Conservation (phyloP, 2,113 vertebrate genomes). For the Lophochroa leadbeateri region DNA sequence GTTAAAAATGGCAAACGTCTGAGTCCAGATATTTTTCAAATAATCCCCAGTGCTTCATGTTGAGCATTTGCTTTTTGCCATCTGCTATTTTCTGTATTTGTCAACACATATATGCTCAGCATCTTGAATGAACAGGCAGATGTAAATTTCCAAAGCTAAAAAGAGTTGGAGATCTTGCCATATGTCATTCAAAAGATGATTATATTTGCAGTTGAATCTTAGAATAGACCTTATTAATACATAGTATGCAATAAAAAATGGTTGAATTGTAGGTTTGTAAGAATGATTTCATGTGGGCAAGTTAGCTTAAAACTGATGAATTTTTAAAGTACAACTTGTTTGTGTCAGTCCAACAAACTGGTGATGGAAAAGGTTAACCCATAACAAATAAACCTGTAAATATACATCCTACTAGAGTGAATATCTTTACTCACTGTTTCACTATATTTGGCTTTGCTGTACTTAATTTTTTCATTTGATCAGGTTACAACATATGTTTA, state of each 20-base stretch:
- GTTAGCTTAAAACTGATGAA: neutral
- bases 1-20: neutral
- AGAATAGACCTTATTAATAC: neutral
- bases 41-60: neutral
- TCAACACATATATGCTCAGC: neutral
- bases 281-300: neutral
- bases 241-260: neutral
- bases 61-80: slow-evolving; percentile 50
- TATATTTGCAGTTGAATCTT: neutral
- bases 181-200: slow-evolving; percentile 32
- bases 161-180: slow-evolving; percentile 27
- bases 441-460: neutral
- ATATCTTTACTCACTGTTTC: neutral
- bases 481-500: neutral
- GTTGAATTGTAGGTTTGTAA: neutral
- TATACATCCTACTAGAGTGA: neutral
- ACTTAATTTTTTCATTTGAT: neutral
- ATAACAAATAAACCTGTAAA: neutral
- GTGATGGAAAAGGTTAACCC: neutral
- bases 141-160: slow-evolving; percentile 19
- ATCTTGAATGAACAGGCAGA: slow-evolving; percentile 27
- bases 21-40: neutral
- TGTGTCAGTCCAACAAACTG: neutral
- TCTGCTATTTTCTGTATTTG: slow-evolving; percentile 52
- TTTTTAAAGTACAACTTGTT: neutral